These are phyloP conservation scores for Oxygymnocypris stewartii DNA, from an alignment of 2,113 vertebrate species.

Conservation along the genomic window DNA sequence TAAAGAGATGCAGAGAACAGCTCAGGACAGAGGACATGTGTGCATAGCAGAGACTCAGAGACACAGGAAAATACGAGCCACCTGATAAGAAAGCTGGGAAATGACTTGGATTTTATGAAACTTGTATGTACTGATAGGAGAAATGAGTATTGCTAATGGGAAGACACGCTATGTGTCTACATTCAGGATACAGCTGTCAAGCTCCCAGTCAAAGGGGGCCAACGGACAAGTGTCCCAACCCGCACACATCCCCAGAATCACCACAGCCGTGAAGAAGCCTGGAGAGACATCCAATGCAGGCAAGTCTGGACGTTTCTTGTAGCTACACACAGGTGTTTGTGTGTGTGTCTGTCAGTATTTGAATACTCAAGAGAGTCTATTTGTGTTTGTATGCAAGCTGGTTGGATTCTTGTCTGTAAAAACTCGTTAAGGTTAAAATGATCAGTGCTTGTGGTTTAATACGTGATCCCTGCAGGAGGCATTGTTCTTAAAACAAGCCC, in stretches of 20 bases:
- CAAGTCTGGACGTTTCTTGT: constrained; percentile 49
- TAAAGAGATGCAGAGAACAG: constrained; percentile 14
- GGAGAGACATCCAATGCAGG: constrained; percentile 52
- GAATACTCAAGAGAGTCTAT: background rate
- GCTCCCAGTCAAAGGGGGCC: constrained; percentile 28
- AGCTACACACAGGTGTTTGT: constrained; percentile 13
- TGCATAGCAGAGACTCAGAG: constrained; percentile 14
- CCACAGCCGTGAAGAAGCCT: background rate
- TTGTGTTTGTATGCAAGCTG: constrained; percentile 1
- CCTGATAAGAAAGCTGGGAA: constrained; percentile 62
- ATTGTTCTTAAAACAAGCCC: background rate
- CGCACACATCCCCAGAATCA: background rate
- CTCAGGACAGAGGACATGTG: background rate
- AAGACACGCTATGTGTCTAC: constrained; percentile 73
- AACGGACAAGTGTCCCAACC: constrained; percentile 4
- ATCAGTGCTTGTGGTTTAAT: background rate
- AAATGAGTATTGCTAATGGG: constrained; percentile 62
- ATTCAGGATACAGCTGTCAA: constrained; percentile 66
- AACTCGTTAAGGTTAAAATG: background rate
- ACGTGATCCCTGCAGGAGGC: background rate
- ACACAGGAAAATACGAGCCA: constrained; percentile 15
- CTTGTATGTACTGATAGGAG: constrained; percentile 53
- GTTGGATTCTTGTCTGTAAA: background rate
- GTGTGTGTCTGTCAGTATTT: constrained; percentile 26
- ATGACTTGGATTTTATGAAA: constrained; percentile 60